Conservation (phyloP, 2,797 vertebrate species). For the Tiaroga cobitis region DNA sequence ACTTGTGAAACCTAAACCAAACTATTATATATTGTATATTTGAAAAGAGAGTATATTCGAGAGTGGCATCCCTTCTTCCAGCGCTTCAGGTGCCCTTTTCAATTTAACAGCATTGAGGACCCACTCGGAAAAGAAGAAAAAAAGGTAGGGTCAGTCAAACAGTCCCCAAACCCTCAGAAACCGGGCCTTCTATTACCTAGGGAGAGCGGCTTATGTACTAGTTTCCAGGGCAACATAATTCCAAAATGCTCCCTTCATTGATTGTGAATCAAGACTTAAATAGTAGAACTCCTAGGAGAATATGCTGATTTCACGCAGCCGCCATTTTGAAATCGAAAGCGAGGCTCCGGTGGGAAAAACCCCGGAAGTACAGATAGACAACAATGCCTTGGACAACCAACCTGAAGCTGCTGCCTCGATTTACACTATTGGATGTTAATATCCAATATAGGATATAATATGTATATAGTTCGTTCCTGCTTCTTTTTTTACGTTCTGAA, state of each 20-base stretch:
- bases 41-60: no score
- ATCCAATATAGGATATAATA: no score
- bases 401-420: no score
- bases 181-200: conserved; percentile 24
- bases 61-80: conserved; percentile 37
- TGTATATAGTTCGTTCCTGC: no score
- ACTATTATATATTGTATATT: no score
- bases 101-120: conserved; percentile 47
- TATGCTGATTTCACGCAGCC: no score
- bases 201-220: conserved; percentile 49
- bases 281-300: conserved; percentile 33
- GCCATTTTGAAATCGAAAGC: no score
- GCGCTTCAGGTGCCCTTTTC: conserved; percentile 40
- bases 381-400: no score
- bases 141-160: conserved; percentile 11
- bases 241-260: conserved; percentile 40
- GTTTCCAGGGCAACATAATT: conserved; percentile 60
- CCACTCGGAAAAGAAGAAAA: conserved; percentile 37
- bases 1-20: background rate
- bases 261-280: conserved; percentile 38
- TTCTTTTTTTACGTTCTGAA: no score
- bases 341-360: no score
- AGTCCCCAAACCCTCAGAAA: conserved; percentile 32
- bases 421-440: no score
- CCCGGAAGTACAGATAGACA: no score